A percentile compares a stretch with the other conserved stretches of the same genome.
Conservation (phyloP, 2,113 vertebrate species). For the Struthidea cinerea region DNA sequence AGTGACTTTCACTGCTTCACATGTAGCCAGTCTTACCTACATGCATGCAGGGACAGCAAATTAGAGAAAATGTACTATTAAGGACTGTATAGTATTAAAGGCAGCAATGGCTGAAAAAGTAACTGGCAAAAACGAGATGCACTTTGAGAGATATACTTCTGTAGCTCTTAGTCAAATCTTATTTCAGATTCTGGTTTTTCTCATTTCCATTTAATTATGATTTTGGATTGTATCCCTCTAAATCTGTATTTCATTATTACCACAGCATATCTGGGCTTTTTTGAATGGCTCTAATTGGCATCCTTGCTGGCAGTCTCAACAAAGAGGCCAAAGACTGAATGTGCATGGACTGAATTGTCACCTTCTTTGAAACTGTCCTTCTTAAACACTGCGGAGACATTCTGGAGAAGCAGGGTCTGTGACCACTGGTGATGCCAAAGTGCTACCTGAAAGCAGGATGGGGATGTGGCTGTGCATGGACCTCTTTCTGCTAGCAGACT, state of each 20-base stretch:
- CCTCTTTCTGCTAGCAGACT: neutral
- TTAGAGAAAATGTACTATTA: neutral
- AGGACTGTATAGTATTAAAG: neutral
- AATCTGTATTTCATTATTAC: slow-evolving; percentile 48
- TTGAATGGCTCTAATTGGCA: slow-evolving; percentile 52
- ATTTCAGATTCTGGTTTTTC: slow-evolving; percentile 35
- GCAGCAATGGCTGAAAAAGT: neutral
- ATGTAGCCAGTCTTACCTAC: neutral
- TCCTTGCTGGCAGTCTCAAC: slow-evolving; percentile 44
- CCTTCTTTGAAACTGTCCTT: neutral
- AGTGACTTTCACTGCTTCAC: neutral
- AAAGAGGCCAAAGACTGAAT: slow-evolving; percentile 26
- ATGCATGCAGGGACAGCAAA: neutral
- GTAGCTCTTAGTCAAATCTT: slow-evolving; percentile 31
- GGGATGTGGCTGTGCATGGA: neutral
- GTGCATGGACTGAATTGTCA: neutral
- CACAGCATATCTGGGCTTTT: slow-evolving; percentile 26
- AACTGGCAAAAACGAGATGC: neutral
- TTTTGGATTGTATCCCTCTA: slow-evolving; percentile 53
- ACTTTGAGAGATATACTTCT: neutral
- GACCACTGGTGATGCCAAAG: neutral
- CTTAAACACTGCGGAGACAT: neutral
- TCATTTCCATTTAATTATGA: slow-evolving; percentile 58
- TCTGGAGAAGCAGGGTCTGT: neutral
- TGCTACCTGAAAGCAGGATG: neutral